Evolutionary conservation across 2,113 vertebrate species (phyloP), one percentile per base, ranked within the genome.

Genomic region (Muntiacus muntjak): DNA sequence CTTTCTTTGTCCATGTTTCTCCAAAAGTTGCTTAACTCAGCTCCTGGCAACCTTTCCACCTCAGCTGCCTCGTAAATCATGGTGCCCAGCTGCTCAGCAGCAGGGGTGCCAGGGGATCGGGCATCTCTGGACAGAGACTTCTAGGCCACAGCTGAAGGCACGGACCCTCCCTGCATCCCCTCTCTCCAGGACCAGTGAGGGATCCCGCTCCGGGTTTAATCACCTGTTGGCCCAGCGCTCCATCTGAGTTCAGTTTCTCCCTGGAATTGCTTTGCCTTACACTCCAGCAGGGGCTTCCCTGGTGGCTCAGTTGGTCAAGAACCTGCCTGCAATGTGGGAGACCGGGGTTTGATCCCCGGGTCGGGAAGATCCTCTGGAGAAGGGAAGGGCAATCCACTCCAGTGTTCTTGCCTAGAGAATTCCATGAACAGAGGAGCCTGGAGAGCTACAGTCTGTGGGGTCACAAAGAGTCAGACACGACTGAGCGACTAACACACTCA

Each of bases 11-110:
- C 90, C 33, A 0, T n/a, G 23, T 93, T 89, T 96, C 57, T 87
- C 86, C 81, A 33, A 76, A 97, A 97, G 91, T 97, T 97, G 95
- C 95, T 97, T 55, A 84, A 57, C 94, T 98, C 95, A 96, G 96
- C 95, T 95, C 60, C 86, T 96, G 96, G 97, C 97, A 62, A 25
- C 33, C 95, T 93, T 62, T 71, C 96, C 71, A 92, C 76, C 71
- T 94, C 30, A 19, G 94, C 87, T 79, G 43, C 91, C 78, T 81
- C 47, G 1, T 96, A 67, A 87, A 84, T 94, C 89, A 33, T 1
- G 50, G 10, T 89, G 95, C n/a, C 95, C 19, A 3, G 33, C 60
- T 45, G 50, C 90, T 94, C 9, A 6, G 55, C 64, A 5, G 50
- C 30, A 33, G 85, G 82, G 96, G 82, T 94, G 92, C 94, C 76